phyloP scores from a whole-genome alignment of 2,888 invertebrate species.

The Leptogaster cylindrica region DNA sequence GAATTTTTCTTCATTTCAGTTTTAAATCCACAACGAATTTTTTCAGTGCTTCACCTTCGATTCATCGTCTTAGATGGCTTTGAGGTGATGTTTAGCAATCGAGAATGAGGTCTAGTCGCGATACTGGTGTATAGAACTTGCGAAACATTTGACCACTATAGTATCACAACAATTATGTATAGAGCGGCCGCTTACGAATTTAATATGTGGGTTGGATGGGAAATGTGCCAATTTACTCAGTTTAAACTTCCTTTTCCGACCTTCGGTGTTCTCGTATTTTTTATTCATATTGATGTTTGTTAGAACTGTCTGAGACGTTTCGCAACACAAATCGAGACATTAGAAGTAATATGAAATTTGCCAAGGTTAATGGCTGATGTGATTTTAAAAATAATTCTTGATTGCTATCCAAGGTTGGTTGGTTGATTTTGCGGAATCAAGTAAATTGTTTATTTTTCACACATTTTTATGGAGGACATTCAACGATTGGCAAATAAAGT shows the following conservation, averaged over 20 bases:
- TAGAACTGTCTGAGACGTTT: too few relatives aligned
- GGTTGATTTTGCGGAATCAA: too few relatives aligned
- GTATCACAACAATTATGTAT: too few relatives aligned
- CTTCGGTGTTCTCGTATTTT: too few relatives aligned
- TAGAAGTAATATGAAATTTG: slow-evolving; percentile 8
- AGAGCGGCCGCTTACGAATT: too few relatives aligned
- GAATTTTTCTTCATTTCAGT: slow-evolving; percentile 22
- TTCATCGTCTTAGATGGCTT: slow-evolving; percentile 23
- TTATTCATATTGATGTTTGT: too few relatives aligned
- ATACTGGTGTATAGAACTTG: slow-evolving; percentile 25
- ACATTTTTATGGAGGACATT: too few relatives aligned
- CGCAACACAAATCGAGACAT: too few relatives aligned
- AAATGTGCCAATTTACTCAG: slow-evolving; percentile 1
- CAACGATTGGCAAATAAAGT: too few relatives aligned
- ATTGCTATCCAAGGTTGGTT: neutral
- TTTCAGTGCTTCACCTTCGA: slow-evolving; percentile 19
- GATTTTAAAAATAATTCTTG: slow-evolving; percentile 6
- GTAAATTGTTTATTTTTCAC: too few relatives aligned
- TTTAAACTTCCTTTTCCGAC: neutral
- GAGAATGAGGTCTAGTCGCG: slow-evolving; percentile 15
- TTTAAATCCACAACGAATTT: neutral
- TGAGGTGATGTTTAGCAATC: slow-evolving; percentile 27
- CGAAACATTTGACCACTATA: too few relatives aligned
- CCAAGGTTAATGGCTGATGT: neutral
- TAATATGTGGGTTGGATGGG: slow-evolving; percentile 10